Conservation (phyloP, 2,888 invertebrate genomes). For the Automeris io region DNA sequence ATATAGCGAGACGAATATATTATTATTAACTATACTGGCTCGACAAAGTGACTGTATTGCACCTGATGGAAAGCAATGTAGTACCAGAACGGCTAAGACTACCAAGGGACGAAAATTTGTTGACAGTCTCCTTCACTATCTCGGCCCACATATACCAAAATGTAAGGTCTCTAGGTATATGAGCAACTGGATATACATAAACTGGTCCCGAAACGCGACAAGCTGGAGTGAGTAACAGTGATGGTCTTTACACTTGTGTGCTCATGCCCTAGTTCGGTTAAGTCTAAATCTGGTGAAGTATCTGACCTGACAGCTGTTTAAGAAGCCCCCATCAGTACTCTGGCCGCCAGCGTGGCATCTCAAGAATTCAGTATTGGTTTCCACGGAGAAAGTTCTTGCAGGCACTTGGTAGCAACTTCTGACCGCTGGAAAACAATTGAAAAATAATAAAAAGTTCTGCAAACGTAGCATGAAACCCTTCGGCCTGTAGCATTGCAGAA, state of each 20-base stretch:
- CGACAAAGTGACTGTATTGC: neutral
- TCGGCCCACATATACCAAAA: too few relatives aligned
- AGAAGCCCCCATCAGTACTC: conserved; percentile 28
- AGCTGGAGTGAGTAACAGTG: too few relatives aligned
- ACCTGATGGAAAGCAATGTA: neutral
- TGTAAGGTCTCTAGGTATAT: too few relatives aligned
- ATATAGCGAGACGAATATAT: neutral
- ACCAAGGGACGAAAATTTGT: too few relatives aligned
- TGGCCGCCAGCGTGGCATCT: conserved; percentile 14
- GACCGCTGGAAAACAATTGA: conserved; percentile 14
- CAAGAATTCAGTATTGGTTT: conserved; percentile 16
- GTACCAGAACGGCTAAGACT: neutral
- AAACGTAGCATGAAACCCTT: neutral
- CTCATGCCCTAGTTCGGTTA: too few relatives aligned
- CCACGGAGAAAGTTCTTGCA: conserved; percentile 14
- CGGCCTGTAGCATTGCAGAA: neutral
- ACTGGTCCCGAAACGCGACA: too few relatives aligned
- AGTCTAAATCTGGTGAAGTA: too few relatives aligned
- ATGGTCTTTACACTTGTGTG: too few relatives aligned
- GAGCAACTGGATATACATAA: too few relatives aligned
- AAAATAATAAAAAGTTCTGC: neutral
- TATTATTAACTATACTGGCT: neutral
- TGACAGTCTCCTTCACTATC: too few relatives aligned
- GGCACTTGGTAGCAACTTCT: neutral
- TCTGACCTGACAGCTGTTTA: conserved; percentile 37